A percentile compares a stretch with the other conserved stretches of the same genome.
These are phyloP conservation scores for Dendrolimus houi DNA, from an alignment of 2,888 invertebrate species.

Conservation along the genomic window DNA sequence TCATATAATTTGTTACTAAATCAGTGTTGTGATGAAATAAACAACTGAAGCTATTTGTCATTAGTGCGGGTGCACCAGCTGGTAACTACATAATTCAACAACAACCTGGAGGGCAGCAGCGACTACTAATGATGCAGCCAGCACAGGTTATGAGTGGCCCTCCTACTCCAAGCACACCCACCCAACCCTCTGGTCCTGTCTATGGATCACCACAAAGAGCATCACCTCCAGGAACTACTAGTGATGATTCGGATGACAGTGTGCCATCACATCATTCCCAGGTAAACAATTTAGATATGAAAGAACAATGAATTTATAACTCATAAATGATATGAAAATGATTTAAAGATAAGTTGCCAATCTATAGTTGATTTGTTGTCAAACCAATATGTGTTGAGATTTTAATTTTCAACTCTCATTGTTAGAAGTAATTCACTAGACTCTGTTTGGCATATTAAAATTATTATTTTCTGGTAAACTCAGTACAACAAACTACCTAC, in stretches of 20 bases:
- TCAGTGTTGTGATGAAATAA: neutral
- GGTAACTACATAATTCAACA: slow-evolving; percentile 78
- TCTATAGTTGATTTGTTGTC: no score
- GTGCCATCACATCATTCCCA: slow-evolving; percentile 79
- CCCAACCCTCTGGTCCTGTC: slow-evolving; percentile 47
- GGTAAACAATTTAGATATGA: slow-evolving; percentile 26
- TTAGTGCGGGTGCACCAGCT: slow-evolving; percentile 71
- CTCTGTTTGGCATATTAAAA: no score
- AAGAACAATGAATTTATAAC: no score
- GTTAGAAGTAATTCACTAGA: no score
- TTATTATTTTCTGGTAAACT: no score
- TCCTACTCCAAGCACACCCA: slow-evolving; percentile 61
- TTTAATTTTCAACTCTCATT: no score
- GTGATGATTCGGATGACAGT: slow-evolving; percentile 92
- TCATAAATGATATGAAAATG: no score
- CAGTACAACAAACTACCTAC: no score
- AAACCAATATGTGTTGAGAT: no score
- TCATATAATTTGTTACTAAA: no score
- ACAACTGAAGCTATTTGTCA: slow-evolving; percentile 20
- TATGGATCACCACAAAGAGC: slow-evolving; percentile 78
- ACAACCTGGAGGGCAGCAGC: slow-evolving; percentile 73
- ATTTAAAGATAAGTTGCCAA: no score
- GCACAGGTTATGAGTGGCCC: slow-evolving; percentile 68
- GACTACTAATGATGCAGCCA: slow-evolving; percentile 73
- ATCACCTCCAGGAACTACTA: slow-evolving; percentile 84